phyloP scores from a whole-genome alignment of 1,140 invertebrate genomes.

The Batillaria attramentaria region DNA sequence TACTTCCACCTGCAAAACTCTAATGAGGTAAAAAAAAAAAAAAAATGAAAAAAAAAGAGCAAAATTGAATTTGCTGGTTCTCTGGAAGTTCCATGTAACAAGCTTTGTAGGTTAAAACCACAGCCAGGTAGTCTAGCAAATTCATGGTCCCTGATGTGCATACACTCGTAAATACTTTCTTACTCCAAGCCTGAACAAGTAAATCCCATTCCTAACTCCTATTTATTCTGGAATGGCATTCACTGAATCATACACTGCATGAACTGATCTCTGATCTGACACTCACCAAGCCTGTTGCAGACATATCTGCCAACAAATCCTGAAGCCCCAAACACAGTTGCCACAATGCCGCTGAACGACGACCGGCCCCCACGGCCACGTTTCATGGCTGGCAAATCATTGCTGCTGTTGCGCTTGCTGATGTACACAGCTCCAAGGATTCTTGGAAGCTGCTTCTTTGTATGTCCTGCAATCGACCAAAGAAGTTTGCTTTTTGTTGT shows the following conservation, averaged over 20 bases:
- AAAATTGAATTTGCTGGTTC: too few relatives aligned
- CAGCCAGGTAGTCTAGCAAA: neutral
- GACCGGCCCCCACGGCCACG: slow-evolving; percentile 93
- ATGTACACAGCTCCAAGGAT: slow-evolving; percentile 31
- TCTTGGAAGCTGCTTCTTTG: slow-evolving; percentile 40
- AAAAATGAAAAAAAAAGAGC: too few relatives aligned
- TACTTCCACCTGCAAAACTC: too few relatives aligned
- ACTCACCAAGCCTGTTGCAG: slow-evolving; percentile 89
- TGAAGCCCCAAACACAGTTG: slow-evolving; percentile 94
- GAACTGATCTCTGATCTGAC: neutral
- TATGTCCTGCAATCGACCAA: slow-evolving; percentile 26
- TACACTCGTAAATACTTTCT: neutral
- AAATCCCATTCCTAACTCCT: too few relatives aligned
- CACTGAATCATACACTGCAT: neutral
- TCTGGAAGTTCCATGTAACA: neutral
- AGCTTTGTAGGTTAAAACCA: neutral
- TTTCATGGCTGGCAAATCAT: slow-evolving; percentile 72
- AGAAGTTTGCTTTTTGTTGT: too few relatives aligned
- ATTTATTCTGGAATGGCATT: too few relatives aligned
- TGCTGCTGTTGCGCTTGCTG: slow-evolving; percentile 44
- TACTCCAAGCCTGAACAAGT: neutral
- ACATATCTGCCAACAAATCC: slow-evolving; percentile 91
- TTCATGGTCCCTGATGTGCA: too few relatives aligned
- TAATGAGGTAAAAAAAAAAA: too few relatives aligned
- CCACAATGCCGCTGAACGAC: slow-evolving; percentile 96